Percentiles rank a stretch among this genome's conserved stretches.
These are phyloP conservation scores for Callinectes sapidus DNA, from an alignment of 2,888 invertebrate species.

Conservation along the genomic window DNA sequence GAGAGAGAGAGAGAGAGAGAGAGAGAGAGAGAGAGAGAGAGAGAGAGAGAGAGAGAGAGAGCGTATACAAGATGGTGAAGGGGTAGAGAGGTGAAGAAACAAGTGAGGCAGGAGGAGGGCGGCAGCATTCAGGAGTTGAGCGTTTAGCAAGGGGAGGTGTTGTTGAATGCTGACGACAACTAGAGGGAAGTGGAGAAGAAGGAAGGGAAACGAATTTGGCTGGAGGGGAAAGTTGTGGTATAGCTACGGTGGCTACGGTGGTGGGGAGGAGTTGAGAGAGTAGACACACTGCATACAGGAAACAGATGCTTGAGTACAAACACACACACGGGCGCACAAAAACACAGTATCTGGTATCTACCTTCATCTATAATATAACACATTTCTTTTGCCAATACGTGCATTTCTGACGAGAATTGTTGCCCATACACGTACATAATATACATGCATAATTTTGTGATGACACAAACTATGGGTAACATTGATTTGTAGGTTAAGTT, in stretches of 20 bases:
- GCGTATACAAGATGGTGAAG: not conserved
- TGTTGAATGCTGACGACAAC: not conserved
- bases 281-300: not conserved
- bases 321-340: not conserved
- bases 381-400: too few species aligned
- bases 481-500: too few species aligned
- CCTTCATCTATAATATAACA: too few species aligned
- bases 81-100: not conserved
- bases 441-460: too few species aligned
- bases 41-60: not conserved
- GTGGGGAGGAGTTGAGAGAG: not conserved
- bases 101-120: not conserved
- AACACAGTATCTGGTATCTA: not conserved
- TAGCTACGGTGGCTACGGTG: not conserved
- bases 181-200: not conserved
- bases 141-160: constrained; percentile 4
- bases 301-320: not conserved
- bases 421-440: too few species aligned
- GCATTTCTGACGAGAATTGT: too few species aligned
- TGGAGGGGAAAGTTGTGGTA: not conserved
- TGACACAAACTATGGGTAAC: too few species aligned
- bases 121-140: not conserved
- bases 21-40: constrained; percentile 17
- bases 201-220: not conserved
- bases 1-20: constrained; percentile 5